These are phyloP conservation scores for Drosophila bunnanda DNA, from an alignment of 2,888 invertebrate species.

Conservation along the genomic window DNA sequence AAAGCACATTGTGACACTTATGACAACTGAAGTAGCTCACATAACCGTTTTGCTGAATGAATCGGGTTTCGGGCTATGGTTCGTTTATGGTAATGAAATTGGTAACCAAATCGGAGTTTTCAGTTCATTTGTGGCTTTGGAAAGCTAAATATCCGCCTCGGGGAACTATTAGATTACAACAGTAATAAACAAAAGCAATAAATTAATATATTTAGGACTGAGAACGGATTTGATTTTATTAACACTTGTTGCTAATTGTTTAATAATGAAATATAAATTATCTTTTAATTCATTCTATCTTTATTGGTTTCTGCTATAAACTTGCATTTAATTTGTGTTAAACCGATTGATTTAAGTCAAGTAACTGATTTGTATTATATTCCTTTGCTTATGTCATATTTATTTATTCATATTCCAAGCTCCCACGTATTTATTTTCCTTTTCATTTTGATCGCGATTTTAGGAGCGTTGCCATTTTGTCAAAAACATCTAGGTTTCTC, in stretches of 20 bases:
- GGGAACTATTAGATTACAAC: no score
- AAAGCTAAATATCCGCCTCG: conserved; percentile 16
- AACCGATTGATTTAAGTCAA: background rate
- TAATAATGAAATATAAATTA: background rate
- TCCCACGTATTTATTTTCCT: conserved; percentile 1
- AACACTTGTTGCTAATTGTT: no score
- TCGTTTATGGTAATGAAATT: conserved; percentile 66
- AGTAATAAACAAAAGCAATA: no score
- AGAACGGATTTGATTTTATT: no score
- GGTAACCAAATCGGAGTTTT: conserved; percentile 39
- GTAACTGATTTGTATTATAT: background rate
- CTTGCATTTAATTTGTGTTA: background rate
- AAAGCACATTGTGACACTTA: conserved; percentile 81
- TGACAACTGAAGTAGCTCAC: conserved; percentile 80
- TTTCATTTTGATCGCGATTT: background rate
- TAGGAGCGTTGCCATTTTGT: background rate
- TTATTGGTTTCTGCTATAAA: background rate
- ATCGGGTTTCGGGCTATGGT: conserved; percentile 26
- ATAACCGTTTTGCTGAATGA: conserved; percentile 72
- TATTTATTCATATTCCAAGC: background rate
- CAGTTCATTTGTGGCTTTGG: conserved; percentile 17
- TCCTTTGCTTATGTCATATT: background rate
- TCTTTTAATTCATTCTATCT: background rate
- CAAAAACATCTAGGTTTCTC: conserved; percentile 7
- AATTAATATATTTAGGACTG: background rate